Base-by-base conservation (phyloP, 30 jellyfish, hydroid and myxozoan genomes). In the Turritopsis dohrnii region DNA sequence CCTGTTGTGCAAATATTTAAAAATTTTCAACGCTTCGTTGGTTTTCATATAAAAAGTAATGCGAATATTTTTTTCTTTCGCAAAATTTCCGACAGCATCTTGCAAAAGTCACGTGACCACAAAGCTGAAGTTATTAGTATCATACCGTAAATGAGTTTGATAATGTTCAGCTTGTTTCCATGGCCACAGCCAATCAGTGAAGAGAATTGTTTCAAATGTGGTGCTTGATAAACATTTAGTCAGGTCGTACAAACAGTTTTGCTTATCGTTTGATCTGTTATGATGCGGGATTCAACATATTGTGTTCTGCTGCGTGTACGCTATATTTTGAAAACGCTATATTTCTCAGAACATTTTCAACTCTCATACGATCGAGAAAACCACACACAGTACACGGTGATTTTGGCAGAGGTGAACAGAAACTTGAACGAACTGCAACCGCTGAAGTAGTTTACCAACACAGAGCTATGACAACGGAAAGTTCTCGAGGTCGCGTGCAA, bases 241-340 rank as follows among this genome's bases (percentile, higher is more conserved):
- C 13, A 41, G 60, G 60, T 13, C 60, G 60, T 41, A 41, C 13
- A 41, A 41, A 41, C 60, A 41, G 60, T 41, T 41, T 41, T 41
- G 60, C 60, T 41, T 41, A 41, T 41, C 60, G 60, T 41, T 41
- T 41, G 9, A 13, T 41, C 13, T 41, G 60, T 41, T 41, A 41
- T 41, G 60, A 41, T 41, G 77, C 77, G 77, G 77, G 77, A 69
- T 69, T 69, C 77, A 69, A 69, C 60, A 41, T 41, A 69, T 69
- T 69, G 77, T 69, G 77, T 69, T 69, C 30, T 19, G 22, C 77
- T 69, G 77, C 77, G 9, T 69, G 77, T 27, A 69, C 9, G 77
- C 77, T 9, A 69, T 18, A 27, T n/a, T 69, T 69, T 69, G 77
- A 69, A 69, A 69, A 69, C 77, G 77, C 31, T 69, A 27, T 69